Base-by-base conservation (phyloP, 2,888 invertebrate species). In the Stegana nigrithorax region DNA sequence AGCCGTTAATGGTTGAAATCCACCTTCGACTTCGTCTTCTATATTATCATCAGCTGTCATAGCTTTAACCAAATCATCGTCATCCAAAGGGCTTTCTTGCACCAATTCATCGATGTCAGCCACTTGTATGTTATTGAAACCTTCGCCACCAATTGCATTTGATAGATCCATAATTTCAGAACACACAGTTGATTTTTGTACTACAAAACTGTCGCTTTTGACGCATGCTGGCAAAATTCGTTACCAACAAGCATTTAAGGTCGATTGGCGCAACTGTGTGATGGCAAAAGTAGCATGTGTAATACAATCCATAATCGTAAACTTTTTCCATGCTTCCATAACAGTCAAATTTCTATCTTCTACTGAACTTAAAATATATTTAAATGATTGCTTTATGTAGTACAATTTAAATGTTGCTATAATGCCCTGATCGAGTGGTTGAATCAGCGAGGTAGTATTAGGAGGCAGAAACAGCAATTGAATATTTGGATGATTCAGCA, bases 391-490 rank as follows among this genome's bases (percentile, higher is more conserved):
- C 23, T 64, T 68, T 14, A 65, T 47, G 29, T 68, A 64, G 44
- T 62, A 63, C 19, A 29, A 59, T 42, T 62, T 65, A 45, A 63
- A 70, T 50, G 62, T 67, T 44, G 65, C 60, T 27, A 70, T 67
- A 59, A 65, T 65, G 42, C 68, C 75, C 67, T 75, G 72, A 66
- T 73, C 73, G 51, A 72, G 63, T 47, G 71, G 73, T 62, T 77
- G 75, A 6, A 81, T 66, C 21, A 73, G 63, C 4, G 71, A 67
- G 32, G 75, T 78, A 8, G 71, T 74, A 67, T 80, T 80, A 19
- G 73, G 72, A 39, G 73, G 75, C 29, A 80, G 70, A 66, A 73
- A 78, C 26, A 70, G 55, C n/a, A 50, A 51, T 58, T 69, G 55
- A n/a, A 69, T 60, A 62, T 70, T 73, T 64, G 60, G 59, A 59